Conservation (phyloP, 1,140 invertebrate genomes). For the Aphaenogaster floridana region DNA sequence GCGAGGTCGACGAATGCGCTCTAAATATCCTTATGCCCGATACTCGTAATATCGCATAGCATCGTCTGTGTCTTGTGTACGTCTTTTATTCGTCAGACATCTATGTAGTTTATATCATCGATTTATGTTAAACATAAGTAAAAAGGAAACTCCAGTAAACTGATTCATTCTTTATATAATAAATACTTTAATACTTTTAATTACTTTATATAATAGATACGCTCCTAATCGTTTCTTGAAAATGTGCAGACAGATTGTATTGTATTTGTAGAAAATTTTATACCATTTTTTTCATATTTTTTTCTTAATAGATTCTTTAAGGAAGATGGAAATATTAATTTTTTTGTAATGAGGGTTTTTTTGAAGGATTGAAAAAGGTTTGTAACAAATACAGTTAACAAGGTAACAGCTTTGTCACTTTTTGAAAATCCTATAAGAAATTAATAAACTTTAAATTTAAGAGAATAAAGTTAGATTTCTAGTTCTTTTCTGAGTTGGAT, state of each 20-base stretch:
- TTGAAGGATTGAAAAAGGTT: neutral
- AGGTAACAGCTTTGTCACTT: neutral
- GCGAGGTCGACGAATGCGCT: conserved; percentile 77
- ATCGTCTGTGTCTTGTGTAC: conserved; percentile 1
- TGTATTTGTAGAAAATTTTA: neutral
- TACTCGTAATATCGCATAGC: conserved; percentile 48
- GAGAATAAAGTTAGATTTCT: conserved; percentile 5
- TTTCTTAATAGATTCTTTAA: neutral
- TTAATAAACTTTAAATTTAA: conserved; percentile 12
- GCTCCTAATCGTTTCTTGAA: neutral
- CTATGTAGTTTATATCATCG: conserved; percentile 24
- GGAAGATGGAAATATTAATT: neutral
- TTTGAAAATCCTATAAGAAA: neutral
- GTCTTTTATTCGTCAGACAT: conserved; percentile 33
- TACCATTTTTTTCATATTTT: neutral
- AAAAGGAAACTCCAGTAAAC: conserved; percentile 1
- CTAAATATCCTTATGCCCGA: conserved; percentile 73
- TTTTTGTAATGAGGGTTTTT: neutral
- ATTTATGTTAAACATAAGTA: conserved; percentile 33
- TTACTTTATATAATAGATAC: neutral
- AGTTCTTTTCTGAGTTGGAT: neutral
- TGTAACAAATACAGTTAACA: neutral
- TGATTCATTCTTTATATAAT: neutral
- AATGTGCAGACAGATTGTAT: neutral
- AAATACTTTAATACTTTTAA: neutral